Base-by-base conservation (phyloP, 2,113 vertebrate species). In the Perca flavescens region DNA sequence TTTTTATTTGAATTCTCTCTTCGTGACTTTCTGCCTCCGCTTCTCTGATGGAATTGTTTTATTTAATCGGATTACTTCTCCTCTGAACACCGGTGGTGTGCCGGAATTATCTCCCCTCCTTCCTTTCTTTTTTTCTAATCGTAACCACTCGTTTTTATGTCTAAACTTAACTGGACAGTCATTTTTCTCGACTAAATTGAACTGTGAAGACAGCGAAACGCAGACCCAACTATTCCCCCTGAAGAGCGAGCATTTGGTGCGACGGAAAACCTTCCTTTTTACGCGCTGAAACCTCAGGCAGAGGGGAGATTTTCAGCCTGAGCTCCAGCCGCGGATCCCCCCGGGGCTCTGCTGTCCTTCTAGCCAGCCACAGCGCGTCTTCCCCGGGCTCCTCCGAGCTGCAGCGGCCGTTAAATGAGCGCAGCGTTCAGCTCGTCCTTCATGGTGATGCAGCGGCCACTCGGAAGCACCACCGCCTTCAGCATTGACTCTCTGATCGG, bases 401-500 rank as follows among this genome's bases (percentile, higher is more conserved):
- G 64, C 81, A 64, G 84, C 90, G 64, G 79, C 66, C 85, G 93
- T 57, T 94, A 96, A 96, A 96, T 98, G 97, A 97, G 97, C 94
- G 97, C 96, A 89, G 96, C 96, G 75, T 97, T 96, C 93, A 76
- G 92, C 16, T 92, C 96, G 74, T 95, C 97, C 92, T 96, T 97
- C 94, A 96, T 95, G 96, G 97, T 97, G 97, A 98, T 98, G 97
- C 97, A 97, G 97, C 97, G 97, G 94, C 97, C 97, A 83, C 93
- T 97, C 95, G 97, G 97, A 94, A 97, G 96, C 92, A 96, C 96
- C 93, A 96, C 97, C 87, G 97, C 97, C 92, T 98, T 98, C 95
- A 98, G 97, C 95, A 98, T 98, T 75, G 97, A 98, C 96, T 97
- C 97, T 49, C 96, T 98, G 85, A 98, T 98, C 94, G 97, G 97